Conservation (phyloP, 2,888 invertebrate genomes). For the Brachynemurus nebulosus region DNA sequence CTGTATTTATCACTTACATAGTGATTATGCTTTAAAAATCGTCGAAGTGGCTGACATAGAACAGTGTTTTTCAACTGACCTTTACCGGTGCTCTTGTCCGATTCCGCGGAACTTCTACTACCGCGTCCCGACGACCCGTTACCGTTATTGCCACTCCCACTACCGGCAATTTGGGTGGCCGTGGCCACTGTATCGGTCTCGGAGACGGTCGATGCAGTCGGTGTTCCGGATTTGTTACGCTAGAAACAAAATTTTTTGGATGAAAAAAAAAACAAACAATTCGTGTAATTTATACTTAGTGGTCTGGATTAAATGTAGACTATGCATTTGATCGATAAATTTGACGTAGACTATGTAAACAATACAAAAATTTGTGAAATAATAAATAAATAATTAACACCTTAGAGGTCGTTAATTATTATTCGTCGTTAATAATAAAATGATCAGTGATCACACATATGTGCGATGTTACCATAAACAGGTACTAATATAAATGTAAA, state of each 20-base stretch:
- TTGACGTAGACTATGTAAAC: too few species aligned
- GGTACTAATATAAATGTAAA: too few species aligned
- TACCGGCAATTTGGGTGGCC: slow-evolving; percentile 28
- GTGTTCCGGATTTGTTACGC: slow-evolving; percentile 20
- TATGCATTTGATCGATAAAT: too few species aligned
- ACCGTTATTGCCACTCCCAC: slow-evolving; percentile 30
- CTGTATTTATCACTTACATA: slow-evolving; percentile 4
- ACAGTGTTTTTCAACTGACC: slow-evolving; percentile 6
- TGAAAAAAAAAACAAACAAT: too few species aligned
- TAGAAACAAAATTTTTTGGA: slow-evolving; percentile 27
- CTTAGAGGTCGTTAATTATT: too few species aligned
- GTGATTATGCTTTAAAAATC: slow-evolving; percentile 2
- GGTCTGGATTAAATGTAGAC: too few species aligned
- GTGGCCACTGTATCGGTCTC: slow-evolving; percentile 28
- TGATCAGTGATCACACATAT: too few species aligned
- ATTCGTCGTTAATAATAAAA: too few species aligned
- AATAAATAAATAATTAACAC: too few species aligned
- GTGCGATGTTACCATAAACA: too few species aligned
- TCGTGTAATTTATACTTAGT: too few species aligned
- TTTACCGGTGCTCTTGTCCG: slow-evolving; percentile 12
- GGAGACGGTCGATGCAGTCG: slow-evolving; percentile 28
- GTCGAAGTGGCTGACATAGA: slow-evolving; percentile 7
- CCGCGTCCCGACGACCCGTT: slow-evolving; percentile 38
- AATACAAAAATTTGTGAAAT: too few species aligned
- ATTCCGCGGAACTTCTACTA: slow-evolving; percentile 32